phyloP scores from a whole-genome alignment of 2,888 invertebrate species.

The Nebria salina region DNA sequence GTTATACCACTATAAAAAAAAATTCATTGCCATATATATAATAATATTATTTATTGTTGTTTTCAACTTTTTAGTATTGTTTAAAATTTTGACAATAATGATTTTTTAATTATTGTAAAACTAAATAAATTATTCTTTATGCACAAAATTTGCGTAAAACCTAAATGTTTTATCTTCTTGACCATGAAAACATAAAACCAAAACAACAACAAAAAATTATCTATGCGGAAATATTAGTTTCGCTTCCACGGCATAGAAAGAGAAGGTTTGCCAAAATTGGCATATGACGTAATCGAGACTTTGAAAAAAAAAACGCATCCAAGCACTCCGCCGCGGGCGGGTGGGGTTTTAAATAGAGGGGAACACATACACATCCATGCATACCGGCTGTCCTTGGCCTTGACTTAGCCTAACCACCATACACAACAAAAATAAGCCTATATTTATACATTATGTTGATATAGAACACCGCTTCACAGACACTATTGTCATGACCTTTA shows the following conservation, averaged over 20 bases:
- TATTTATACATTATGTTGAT: slow-evolving; percentile 20
- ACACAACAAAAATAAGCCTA: slow-evolving; percentile 29
- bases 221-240: slow-evolving; percentile 41
- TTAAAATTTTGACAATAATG: too few relatives aligned
- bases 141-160: too few relatives aligned
- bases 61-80: too few relatives aligned
- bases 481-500: slow-evolving; percentile 28
- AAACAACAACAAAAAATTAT: slow-evolving; percentile 19
- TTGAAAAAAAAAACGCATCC: background rate
- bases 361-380: background rate
- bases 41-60: too few relatives aligned
- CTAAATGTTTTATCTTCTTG: background rate
- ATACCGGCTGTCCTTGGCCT: slow-evolving; percentile 39
- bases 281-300: slow-evolving; percentile 26
- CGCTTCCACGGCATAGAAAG: background rate
- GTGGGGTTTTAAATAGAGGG: background rate
- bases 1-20: too few relatives aligned
- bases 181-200: background rate
- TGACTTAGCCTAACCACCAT: slow-evolving; percentile 18
- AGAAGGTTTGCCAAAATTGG: slow-evolving; percentile 32
- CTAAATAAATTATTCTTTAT: too few relatives aligned
- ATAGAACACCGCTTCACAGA: slow-evolving; percentile 23
- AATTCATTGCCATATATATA: too few relatives aligned
- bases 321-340: background rate
- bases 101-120: too few relatives aligned